phyloP scores from a whole-genome alignment of 1,140 invertebrate genomes.

The Drosophila serrata region DNA sequence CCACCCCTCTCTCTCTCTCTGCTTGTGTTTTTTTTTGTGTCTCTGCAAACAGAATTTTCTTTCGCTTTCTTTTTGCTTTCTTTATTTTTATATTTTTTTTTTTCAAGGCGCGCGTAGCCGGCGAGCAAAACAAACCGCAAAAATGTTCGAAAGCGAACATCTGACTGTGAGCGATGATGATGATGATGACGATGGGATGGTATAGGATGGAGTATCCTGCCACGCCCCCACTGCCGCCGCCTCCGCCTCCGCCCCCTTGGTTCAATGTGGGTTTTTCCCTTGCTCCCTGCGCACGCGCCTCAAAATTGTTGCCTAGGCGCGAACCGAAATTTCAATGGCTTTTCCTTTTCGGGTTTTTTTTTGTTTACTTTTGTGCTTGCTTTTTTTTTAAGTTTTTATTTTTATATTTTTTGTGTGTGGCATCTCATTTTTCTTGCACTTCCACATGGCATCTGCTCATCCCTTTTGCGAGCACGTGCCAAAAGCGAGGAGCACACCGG shows the following conservation, averaged over 20 bases:
- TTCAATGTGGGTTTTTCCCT: neutral
- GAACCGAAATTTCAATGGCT: constrained; percentile 58
- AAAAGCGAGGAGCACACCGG: constrained; percentile 39
- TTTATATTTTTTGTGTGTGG: neutral
- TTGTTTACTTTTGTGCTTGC: constrained; percentile 20
- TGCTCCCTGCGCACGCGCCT: constrained; percentile 50
- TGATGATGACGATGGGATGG: neutral
- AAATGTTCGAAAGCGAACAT: constrained; percentile 58
- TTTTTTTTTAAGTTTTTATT: too few species aligned
- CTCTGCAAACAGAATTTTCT: constrained; percentile 43
- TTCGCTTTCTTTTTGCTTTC: constrained; percentile 3
- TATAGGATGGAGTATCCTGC: constrained; percentile 32
- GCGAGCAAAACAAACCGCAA: constrained; percentile 79
- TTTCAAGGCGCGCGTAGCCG: constrained; percentile 55
- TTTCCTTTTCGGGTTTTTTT: constrained; percentile 25
- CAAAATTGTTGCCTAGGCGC: constrained; percentile 47
- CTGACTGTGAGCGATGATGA: constrained; percentile 57
- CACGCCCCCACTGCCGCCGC: constrained; percentile 14
- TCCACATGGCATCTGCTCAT: constrained; percentile 27
- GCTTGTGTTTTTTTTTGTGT: neutral
- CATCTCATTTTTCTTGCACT: constrained; percentile 15
- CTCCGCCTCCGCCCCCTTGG: neutral
- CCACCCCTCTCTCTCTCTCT: neutral
- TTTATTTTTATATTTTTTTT: too few species aligned
- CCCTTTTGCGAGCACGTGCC: constrained; percentile 49